phyloP scores from a whole-genome alignment of 2,797 vertebrate species.

The Cynopterus sphinx region DNA sequence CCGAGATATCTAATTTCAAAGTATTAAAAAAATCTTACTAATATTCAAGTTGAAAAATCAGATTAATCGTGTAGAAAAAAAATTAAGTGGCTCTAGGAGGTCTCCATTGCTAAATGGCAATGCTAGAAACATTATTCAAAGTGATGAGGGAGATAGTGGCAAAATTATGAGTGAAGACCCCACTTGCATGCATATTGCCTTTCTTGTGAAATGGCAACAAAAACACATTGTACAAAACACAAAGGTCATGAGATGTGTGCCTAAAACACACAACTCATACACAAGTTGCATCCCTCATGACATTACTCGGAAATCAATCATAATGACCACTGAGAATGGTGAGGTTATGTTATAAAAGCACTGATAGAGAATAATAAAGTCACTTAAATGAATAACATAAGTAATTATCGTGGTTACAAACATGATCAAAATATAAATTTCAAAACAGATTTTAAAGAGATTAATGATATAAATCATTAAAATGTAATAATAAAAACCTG shows the following conservation, averaged over 20 bases:
- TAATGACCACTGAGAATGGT: not conserved
- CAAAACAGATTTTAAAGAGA: conserved; percentile 36
- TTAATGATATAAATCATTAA: conserved; percentile 32
- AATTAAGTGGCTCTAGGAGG: not conserved
- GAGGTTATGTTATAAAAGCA: not conserved
- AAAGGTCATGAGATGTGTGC: not conserved
- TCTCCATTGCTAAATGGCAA: not conserved
- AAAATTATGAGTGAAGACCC: not conserved
- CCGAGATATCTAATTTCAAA: conserved; percentile 66
- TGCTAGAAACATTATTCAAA: not conserved
- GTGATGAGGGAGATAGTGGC: not conserved
- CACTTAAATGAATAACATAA: not conserved
- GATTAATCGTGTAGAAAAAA: not conserved
- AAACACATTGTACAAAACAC: not conserved
- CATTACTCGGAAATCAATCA: not conserved
- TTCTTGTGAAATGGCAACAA: not conserved
- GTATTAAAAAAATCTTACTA: not conserved
- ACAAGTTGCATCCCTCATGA: not conserved
- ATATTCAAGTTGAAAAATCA: conserved; percentile 39
- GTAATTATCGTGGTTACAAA: not conserved
- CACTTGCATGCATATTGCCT: not conserved
- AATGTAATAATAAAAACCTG: conserved; percentile 32
- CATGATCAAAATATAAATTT: conserved; percentile 33
- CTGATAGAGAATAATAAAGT: not conserved
- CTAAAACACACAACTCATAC: not conserved